Conservation (phyloP, 2,113 vertebrate genomes). For the Larimichthys polyactis region DNA sequence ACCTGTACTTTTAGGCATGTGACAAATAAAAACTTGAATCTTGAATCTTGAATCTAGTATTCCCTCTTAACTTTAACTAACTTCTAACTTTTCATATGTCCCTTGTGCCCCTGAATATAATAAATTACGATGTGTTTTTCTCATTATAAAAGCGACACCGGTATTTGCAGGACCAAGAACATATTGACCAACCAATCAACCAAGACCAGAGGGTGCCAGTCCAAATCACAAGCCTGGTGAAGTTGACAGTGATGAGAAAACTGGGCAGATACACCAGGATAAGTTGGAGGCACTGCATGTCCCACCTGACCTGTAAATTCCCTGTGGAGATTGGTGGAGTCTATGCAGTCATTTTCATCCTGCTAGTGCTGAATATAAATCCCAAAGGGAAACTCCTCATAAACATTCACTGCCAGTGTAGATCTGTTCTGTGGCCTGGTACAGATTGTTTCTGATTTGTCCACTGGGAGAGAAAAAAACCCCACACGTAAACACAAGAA, state of each 20-base stretch:
- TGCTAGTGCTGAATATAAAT: slow-evolving; percentile 33
- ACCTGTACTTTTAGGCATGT: too few species aligned
- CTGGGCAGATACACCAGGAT: slow-evolving; percentile 9
- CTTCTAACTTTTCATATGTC: too few species aligned
- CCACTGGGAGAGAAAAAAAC: slow-evolving; percentile 5
- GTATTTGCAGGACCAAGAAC: not conserved
- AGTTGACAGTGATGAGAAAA: slow-evolving; percentile 27
- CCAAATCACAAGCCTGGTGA: not conserved
- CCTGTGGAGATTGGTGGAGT: slow-evolving; percentile 28
- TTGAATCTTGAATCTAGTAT: too few species aligned
- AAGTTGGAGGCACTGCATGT: slow-evolving; percentile 16
- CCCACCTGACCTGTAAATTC: slow-evolving; percentile 31
- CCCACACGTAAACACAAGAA: not conserved
- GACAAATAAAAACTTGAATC: too few species aligned
- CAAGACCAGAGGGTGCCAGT: too few species aligned
- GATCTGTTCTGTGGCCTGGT: slow-evolving; percentile 27
- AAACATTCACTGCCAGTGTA: slow-evolving; percentile 13
- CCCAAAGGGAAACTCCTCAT: slow-evolving; percentile 26
- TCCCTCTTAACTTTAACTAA: not conserved
- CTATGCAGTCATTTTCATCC: slow-evolving; percentile 36
- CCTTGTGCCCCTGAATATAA: too few species aligned
- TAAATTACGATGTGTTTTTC: too few species aligned
- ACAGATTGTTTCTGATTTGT: slow-evolving; percentile 24
- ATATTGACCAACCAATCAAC: too few species aligned
- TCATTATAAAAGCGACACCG: too few species aligned